Base-by-base conservation (phyloP, 1,140 invertebrate genomes). In the Neomicropteryx cornuta region DNA sequence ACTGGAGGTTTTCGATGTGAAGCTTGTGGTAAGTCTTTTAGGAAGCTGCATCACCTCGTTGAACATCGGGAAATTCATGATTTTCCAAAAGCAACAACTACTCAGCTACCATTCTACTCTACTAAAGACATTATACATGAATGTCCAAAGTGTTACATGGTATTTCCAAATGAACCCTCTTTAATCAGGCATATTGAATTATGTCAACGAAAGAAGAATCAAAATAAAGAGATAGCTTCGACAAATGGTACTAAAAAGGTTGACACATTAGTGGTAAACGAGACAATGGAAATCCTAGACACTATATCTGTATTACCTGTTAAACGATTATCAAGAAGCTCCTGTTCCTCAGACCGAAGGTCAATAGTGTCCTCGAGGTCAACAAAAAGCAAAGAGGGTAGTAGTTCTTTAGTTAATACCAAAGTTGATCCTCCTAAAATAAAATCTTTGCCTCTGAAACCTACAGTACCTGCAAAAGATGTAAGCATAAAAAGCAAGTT, bases 91-190 rank as follows among this genome's bases (percentile, higher is more conserved):
- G 30, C n/a, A 13, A 32, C n/a, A 13, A 32, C 6, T 13, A 32
- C 18, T 5, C 55, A 47, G 18, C 48, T 61, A n/a, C 61, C 61
- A 41, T 50, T 56, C 8, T 41, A 67, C 4, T 65, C 58, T 4
- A 60, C 64, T 14, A 66, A 54, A 49, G 66, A 68, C 39, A 68
- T 68, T 23, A 68, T 68, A 42, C 66, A 68, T 37, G 66, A 68
- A 48, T 68, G 66, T 47, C 55, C 64, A 4, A 53, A 62, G 17
- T 68, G 66, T 41, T 68, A 68, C 39, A 68, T 67, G 64, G 66
- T 68, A 0, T 68, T 68, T 42, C 66, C 66, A 4, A 68, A 68
- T 49, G 62, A 65, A 38, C 64, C 65, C 47, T 66, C 66, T 6
- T 46, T 68, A 6, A 67, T 55, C 33, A 68, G 67, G 41, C 66